Percentiles rank a stretch among this genome's conserved stretches.
Evolutionary conservation across 2,888 invertebrate species (phyloP).

Genomic region (Xestia ashworthii): DNA sequence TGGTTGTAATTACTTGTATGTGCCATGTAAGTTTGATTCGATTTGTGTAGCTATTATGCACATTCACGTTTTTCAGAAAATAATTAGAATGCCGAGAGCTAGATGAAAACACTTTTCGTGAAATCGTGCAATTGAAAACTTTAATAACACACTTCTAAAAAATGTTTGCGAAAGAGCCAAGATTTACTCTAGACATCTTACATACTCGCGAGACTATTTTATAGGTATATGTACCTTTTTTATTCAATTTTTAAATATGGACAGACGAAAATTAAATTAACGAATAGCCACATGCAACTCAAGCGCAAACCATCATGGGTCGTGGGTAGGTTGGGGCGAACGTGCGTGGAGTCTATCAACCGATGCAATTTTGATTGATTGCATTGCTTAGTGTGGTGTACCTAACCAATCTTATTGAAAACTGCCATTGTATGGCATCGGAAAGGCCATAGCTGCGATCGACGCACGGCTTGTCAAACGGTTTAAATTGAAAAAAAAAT

Average conservation of each 20-base stretch:
- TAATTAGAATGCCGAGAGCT: constrained; percentile 1
- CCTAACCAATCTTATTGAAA: constrained; percentile 91
- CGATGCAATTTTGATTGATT: constrained; percentile 90
- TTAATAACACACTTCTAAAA: constrained; percentile 19
- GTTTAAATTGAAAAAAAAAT: constrained; percentile 91
- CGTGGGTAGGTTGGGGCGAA: constrained; percentile 76
- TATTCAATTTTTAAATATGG: constrained; percentile 54
- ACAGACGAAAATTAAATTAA: constrained; percentile 56
- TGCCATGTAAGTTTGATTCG: constrained; percentile 2
- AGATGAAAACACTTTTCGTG: constrained; percentile 8
- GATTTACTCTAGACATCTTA: constrained; percentile 3
- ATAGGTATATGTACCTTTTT: not conserved
- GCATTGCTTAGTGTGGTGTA: constrained; percentile 90
- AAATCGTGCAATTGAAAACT: constrained; percentile 8
- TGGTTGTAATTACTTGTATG: not conserved
- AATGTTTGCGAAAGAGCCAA: not conserved
- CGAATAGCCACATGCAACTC: constrained; percentile 64
- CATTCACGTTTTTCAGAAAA: not conserved
- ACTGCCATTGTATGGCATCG: constrained; percentile 86
- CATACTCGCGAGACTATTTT: constrained; percentile 8
- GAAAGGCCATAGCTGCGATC: constrained; percentile 87
- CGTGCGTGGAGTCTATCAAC: constrained; percentile 84
- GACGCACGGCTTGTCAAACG: constrained; percentile 88
- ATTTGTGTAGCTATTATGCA: not conserved
- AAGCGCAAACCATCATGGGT: constrained; percentile 73